Evolutionary conservation across 2,888 invertebrate species (phyloP).

Genomic region (Caenorhabditis sp.): DNA sequence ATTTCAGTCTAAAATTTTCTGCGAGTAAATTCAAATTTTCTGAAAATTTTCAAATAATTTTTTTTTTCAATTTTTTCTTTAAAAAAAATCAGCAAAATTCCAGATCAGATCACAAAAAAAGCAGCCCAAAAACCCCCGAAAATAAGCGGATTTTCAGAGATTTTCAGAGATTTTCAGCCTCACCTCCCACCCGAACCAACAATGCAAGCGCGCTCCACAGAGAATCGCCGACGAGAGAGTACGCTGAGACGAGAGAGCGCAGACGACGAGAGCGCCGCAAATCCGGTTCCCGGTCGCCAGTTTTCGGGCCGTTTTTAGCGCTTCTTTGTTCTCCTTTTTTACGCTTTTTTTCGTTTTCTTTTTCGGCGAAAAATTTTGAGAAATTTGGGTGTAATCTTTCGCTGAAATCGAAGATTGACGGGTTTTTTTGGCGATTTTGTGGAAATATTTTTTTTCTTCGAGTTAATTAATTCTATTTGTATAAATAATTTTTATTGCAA

Average conservation of each 20-base stretch:
- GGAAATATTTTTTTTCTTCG: neutral
- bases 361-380: neutral
- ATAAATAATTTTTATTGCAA: neutral
- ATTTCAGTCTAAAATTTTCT: too few species aligned
- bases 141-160: too few species aligned
- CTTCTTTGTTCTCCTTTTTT: slow-evolving; percentile 8
- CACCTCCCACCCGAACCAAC: too few species aligned
- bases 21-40: too few species aligned
- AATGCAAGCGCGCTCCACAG: slow-evolving; percentile 48
- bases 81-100: slow-evolving; percentile 19
- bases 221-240: slow-evolving; percentile 27
- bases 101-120: too few species aligned
- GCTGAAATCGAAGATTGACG: neutral
- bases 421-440: slow-evolving; percentile 7
- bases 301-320: slow-evolving; percentile 23
- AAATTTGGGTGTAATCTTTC: neutral
- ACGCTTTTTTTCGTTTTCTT: slow-evolving; percentile 20
- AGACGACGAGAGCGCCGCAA: slow-evolving; percentile 20
- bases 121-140: slow-evolving; percentile 17
- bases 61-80: slow-evolving; percentile 2
- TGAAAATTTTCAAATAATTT: too few species aligned
- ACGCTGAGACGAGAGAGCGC: slow-evolving; percentile 18
- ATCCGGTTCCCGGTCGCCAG: neutral
- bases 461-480: neutral
- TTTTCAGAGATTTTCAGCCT: too few species aligned